These are phyloP conservation scores for Drosophila nigromelanica DNA, from an alignment of 1,140 invertebrate genomes.

Conservation along the genomic window DNA sequence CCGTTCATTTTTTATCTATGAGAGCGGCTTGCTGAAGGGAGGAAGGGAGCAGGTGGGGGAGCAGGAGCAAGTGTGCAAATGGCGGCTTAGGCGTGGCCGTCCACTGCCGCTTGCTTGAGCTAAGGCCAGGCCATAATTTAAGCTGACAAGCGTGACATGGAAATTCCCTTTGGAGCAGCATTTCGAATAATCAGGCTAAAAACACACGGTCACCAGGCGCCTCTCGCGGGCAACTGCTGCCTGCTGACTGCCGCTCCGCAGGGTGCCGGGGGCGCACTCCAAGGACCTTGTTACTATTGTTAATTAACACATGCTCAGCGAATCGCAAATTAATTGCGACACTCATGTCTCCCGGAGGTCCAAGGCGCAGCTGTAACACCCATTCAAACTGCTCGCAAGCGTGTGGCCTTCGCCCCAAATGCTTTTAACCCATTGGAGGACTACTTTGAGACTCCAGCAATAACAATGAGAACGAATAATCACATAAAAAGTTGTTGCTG, in stretches of 20 bases:
- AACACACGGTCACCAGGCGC: conserved; percentile 58
- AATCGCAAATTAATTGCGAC: conserved; percentile 83
- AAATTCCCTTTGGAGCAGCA: conserved; percentile 74
- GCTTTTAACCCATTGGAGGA: background rate
- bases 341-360: conserved; percentile 52
- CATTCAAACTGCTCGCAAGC: background rate
- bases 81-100: conserved; percentile 14
- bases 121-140: conserved; percentile 79
- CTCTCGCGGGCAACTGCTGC: background rate
- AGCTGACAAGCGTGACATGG: conserved; percentile 77
- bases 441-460: background rate
- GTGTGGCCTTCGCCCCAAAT: background rate
- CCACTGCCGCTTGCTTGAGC: conserved; percentile 49
- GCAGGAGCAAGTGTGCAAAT: too few species aligned
- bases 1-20: conserved; percentile 36
- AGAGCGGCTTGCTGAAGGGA: background rate
- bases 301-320: conserved; percentile 83
- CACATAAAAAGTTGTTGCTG: too few species aligned
- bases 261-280: conserved; percentile 41
- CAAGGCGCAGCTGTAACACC: conserved; percentile 31
- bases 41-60: background rate
- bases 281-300: conserved; percentile 68
- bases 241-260: background rate
- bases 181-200: conserved; percentile 74
- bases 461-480: too few species aligned